Base-by-base conservation (phyloP, 2,797 vertebrate genomes). In the Sebastes minor region DNA sequence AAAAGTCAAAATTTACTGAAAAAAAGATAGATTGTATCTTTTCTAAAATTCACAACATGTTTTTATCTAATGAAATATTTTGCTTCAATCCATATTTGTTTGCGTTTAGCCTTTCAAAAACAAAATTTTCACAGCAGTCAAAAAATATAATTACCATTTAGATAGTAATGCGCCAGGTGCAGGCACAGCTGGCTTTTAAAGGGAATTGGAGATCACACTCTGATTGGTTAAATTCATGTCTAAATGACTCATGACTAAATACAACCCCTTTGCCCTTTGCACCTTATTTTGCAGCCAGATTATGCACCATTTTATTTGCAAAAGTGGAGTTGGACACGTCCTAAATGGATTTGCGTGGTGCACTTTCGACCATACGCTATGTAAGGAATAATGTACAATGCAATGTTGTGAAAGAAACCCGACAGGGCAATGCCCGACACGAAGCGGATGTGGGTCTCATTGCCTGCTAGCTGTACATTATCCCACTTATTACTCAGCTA, bases 61-160 rank as follows among this genome's bases (percentile, higher is more conserved):
- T 49, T 49, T 49, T 20, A 20, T 49, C 46, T 42, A 49, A 49
- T 18, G 18, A 49, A 49, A 49, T 49, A 49, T 49, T 42, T 20
- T 49, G 46, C 46, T 52, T 52, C 8, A 8, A n/a, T n/a, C 46
- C 46, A 52, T 52, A 52, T 52, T n/a, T 52, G 46, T 52, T 18
- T 18, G 20, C 8, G 46, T 52, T 52, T 1, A 52, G 46, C 46
- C 46, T 52, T 52, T 52, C 46, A 52, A 49, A 49, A 52, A 0
- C 3, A 46, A 16, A 46, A 4, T n/a, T 49, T 49, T 49, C 0
- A 9, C 46, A 0, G 46, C 16, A 0, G 35, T 59, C 1, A 59
- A 28, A 59, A 28, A 28, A 18, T 1, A 28, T 1, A 28, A 18
- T 28, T 4, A 28, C 16, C 57, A 30, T 60, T 60, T 60, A 12